A percentile compares a stretch with the other conserved stretches of the same genome.
Conservation (phyloP, 2,797 vertebrate species). For the Rallus crepitans region DNA sequence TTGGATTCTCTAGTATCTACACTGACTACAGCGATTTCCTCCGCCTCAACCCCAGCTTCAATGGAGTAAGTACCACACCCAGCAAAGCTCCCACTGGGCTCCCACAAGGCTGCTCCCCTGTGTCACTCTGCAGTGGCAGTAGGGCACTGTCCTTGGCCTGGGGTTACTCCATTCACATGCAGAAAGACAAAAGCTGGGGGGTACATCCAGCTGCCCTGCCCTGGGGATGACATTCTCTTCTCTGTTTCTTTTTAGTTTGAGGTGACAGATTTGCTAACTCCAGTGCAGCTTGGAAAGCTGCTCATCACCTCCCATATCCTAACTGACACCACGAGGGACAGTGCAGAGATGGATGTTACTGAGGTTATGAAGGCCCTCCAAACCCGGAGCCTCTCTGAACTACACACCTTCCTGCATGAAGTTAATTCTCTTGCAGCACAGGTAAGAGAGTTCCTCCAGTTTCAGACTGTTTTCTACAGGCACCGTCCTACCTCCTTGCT, state of each 20-base stretch:
- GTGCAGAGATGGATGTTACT: neutral
- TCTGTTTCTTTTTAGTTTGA: slow-evolving; percentile 3
- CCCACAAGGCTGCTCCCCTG: neutral
- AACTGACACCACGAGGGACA: neutral
- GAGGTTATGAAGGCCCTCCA: neutral
- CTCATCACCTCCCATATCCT: neutral
- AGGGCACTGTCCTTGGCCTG: neutral
- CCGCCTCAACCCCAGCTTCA: slow-evolving; percentile 7
- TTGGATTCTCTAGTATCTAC: neutral
- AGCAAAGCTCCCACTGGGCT: neutral
- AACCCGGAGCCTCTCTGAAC: neutral
- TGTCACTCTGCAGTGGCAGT: neutral
- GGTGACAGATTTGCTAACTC: neutral
- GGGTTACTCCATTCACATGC: neutral
- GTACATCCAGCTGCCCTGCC: neutral
- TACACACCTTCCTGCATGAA: neutral
- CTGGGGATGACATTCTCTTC: neutral
- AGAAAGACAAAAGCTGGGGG: neutral
- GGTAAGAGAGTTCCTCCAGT: neutral
- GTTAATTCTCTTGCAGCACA: neutral
- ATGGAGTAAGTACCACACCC: neutral
- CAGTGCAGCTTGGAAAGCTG: slow-evolving; percentile 17
- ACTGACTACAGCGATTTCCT: neutral
- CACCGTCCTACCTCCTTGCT: neutral
- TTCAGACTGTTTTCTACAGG: neutral